Base-by-base conservation (phyloP, 2,888 invertebrate species). In the Fissipunctia ypsillon region DNA sequence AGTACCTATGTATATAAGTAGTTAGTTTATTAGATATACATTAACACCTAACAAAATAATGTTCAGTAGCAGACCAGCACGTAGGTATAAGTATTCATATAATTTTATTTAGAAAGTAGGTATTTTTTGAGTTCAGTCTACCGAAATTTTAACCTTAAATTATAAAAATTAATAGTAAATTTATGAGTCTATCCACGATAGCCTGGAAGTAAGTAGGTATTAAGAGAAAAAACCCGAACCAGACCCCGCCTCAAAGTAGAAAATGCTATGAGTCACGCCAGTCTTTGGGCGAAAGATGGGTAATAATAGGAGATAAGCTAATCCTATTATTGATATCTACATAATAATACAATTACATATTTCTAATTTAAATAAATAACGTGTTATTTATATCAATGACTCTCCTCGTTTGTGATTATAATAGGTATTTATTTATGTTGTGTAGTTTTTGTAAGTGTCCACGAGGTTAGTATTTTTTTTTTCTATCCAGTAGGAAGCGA, bases 301-400 rank as follows among this genome's bases (percentile, higher is more conserved):
- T 81, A 80, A 81, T 78, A 78, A 78, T 78, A 78, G 81, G 38
- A 75, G 50, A 35, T 80, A 77, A 56, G 65, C 25, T 74, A 80
- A 74, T 74, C 59, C 22, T 28, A 54, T 67, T 67, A 60, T 66
- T 56, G 60, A 56, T 66, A 80, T 75, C 48, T 66, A 61, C 81
- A 81, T 81, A 78, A 81, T 81, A 78, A 78, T 75, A 61, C 77
- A 81, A 78, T 67, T 16, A 78, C 38, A 65, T 67, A 61, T 67
- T 81, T 45, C 50, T 6, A 66, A 75, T 80, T 81, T 66, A 54
- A 81, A 78, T 81, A 81, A 78, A 76, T 61, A 81, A 61, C 50
- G 19, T 81, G 76, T 75, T 78, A 78, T 78, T 81, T 81, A 81
- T 81, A 78, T 81, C 81, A 78, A 75, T 78, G 77, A 78, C 81